These are phyloP conservation scores for Buphagus erythrorhynchus DNA, from an alignment of 2,797 vertebrate species.

Conservation along the genomic window DNA sequence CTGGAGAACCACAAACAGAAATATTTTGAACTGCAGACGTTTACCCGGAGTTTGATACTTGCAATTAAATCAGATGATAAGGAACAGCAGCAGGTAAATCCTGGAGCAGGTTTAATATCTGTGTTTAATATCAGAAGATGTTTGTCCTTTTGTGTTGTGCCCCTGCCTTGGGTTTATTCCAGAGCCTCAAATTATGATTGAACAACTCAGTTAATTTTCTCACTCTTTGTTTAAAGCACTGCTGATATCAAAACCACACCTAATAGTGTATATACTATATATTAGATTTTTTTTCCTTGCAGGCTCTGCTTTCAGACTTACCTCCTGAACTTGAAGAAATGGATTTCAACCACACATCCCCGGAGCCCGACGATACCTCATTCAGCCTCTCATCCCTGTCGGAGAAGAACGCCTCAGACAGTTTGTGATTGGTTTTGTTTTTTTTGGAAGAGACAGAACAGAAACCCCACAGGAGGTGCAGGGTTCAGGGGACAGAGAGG, in stretches of 20 bases:
- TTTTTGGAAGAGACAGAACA: neutral
- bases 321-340: slow-evolving; percentile 92
- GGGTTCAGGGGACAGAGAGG: slow-evolving; percentile 34
- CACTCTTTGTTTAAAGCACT: neutral
- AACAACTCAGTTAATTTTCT: neutral
- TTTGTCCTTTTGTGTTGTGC: neutral
- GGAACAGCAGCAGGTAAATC: slow-evolving; percentile 91
- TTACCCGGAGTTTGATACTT: slow-evolving; percentile 90
- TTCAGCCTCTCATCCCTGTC: slow-evolving; percentile 90
- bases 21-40: slow-evolving; percentile 89
- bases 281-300: neutral
- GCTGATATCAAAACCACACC: neutral
- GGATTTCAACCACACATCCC: slow-evolving; percentile 81
- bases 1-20: slow-evolving; percentile 94
- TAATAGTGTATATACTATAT: neutral
- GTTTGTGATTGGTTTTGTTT: slow-evolving; percentile 70
- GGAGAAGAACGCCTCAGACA: slow-evolving; percentile 84
- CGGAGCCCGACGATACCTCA: slow-evolving; percentile 82
- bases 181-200: neutral
- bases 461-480: neutral
- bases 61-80: slow-evolving; percentile 90
- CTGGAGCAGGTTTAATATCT: neutral
- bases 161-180: neutral
- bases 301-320: slow-evolving; percentile 95
- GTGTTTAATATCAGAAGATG: neutral